A percentile compares a stretch with the other conserved stretches of the same genome.
These are phyloP conservation scores for Dysmachus trigonus DNA, from an alignment of 2,888 invertebrate species.

Conservation along the genomic window DNA sequence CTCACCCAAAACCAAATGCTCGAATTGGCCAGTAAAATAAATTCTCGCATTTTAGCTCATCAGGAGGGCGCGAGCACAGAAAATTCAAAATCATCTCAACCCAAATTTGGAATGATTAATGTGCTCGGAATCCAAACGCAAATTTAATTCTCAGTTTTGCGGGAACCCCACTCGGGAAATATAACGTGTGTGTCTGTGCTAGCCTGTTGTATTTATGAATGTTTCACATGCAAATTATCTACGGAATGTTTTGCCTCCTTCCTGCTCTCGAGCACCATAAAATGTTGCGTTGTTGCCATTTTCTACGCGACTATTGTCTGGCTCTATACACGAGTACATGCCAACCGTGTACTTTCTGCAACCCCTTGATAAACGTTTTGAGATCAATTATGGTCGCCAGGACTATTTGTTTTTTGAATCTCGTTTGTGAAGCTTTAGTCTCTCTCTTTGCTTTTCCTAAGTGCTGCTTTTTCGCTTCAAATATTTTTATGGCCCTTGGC, in stretches of 20 bases:
- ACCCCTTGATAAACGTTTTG: neutral
- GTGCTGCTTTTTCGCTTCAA: neutral
- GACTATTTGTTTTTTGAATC: neutral
- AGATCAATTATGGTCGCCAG: neutral
- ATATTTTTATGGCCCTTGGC: neutral
- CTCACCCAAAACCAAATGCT: neutral
- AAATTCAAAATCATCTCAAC: neutral
- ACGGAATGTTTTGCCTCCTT: neutral
- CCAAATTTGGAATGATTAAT: constrained; percentile 17
- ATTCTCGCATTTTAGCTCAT: neutral
- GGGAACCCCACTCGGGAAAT: neutral
- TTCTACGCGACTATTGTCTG: neutral
- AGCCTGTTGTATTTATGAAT: neutral
- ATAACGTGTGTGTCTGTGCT: neutral
- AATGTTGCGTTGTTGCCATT: neutral
- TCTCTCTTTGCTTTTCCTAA: neutral
- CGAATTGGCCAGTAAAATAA: neutral
- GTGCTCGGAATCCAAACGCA: neutral
- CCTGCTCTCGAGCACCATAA: neutral
- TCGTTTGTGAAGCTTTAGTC: neutral
- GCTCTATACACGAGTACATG: neutral
- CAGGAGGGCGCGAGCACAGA: neutral
- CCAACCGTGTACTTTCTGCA: neutral
- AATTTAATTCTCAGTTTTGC: neutral
- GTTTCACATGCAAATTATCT: neutral